phyloP scores from a whole-genome alignment of 2,113 vertebrate species.

The Ictalurus punctatus region DNA sequence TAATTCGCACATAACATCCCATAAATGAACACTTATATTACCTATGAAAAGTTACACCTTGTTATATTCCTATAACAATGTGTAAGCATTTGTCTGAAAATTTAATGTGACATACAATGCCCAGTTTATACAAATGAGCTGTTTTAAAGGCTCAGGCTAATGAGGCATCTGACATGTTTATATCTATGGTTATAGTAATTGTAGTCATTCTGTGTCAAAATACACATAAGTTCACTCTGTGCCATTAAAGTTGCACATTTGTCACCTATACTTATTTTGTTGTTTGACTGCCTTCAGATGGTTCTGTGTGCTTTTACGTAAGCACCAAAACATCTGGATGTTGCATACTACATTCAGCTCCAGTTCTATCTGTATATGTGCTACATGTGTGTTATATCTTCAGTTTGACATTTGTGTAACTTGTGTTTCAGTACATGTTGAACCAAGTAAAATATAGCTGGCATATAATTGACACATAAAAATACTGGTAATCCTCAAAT shows the following conservation, averaged over 20 bases:
- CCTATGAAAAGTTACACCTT: neutral
- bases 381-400: constrained; percentile 17
- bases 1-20: neutral
- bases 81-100: neutral
- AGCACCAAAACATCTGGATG: constrained; percentile 14
- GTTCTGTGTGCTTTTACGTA: neutral
- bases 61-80: neutral
- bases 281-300: constrained; percentile 11
- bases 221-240: neutral
- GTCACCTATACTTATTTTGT: neutral
- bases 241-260: neutral
- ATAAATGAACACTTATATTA: neutral
- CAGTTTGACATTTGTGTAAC: neutral
- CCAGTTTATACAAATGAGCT: neutral
- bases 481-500: neutral
- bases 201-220: neutral
- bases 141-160: neutral
- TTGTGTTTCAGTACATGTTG: neutral
- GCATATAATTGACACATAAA: neutral
- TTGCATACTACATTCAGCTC: neutral
- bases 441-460: neutral
- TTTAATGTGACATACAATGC: neutral
- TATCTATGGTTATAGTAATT: constrained; percentile 18
- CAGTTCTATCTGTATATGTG: constrained; percentile 1
- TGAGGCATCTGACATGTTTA: constrained; percentile 9